These are phyloP conservation scores for Hippopotamyrus pictus DNA, from an alignment of 2,797 vertebrate genomes.

Conservation along the genomic window DNA sequence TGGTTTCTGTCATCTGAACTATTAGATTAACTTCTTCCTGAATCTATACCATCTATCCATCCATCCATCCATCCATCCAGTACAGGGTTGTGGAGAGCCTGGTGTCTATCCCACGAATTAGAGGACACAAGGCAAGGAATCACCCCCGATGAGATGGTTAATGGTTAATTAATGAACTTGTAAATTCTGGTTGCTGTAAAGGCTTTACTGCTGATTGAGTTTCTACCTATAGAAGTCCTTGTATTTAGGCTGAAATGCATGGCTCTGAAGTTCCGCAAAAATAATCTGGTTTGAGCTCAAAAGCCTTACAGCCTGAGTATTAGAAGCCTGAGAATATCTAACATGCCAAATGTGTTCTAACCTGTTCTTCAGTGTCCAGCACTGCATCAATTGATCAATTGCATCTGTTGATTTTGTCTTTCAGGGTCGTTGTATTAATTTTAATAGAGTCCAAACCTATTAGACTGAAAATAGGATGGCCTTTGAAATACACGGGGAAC, in stretches of 20 bases:
- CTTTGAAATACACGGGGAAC: not conserved
- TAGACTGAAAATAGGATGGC: not conserved
- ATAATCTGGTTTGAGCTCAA: not conserved
- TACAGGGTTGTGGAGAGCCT: not conserved
- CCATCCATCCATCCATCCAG: not conserved
- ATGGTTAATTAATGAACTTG: not conserved
- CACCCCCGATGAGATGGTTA: not conserved
- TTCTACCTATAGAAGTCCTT: not conserved
- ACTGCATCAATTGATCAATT: too few species aligned
- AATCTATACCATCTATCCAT: not conserved
- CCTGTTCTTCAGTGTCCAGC: not conserved
- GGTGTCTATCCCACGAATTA: not conserved
- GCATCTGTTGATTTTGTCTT: conserved; percentile 14
- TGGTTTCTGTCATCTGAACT: not conserved
- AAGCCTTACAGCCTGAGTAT: not conserved
- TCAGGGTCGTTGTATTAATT: conserved; percentile 25
- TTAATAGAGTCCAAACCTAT: conserved; percentile 9
- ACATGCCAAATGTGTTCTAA: not conserved
- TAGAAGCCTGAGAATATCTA: not conserved
- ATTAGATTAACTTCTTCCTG: not conserved
- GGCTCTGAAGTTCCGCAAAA: not conserved
- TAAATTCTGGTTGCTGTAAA: not conserved
- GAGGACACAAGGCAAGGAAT: not conserved
- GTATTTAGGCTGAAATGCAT: not conserved
- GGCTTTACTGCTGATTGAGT: not conserved